A percentile compares a stretch with the other conserved stretches of the same genome.
Evolutionary conservation across 2,888 invertebrate genomes (phyloP).

Genomic region (Nomada goodeniana): DNA sequence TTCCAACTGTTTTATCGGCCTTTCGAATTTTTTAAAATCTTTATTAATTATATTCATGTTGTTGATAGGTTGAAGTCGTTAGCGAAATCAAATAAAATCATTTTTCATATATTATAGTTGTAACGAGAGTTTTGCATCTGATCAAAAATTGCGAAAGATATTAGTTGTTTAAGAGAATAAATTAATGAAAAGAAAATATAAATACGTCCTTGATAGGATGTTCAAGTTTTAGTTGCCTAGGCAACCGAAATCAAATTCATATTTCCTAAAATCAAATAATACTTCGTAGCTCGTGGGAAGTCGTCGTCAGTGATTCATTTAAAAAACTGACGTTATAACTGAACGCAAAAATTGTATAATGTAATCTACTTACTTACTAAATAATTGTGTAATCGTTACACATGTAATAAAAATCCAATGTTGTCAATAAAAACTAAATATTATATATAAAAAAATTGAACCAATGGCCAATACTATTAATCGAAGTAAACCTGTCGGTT

Average conservation of each 20-base stretch:
- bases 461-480: neutral
- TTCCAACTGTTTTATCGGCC: constrained; percentile 20
- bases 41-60: constrained; percentile 27
- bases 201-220: constrained; percentile 18
- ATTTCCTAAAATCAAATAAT: constrained; percentile 66
- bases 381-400: constrained; percentile 80
- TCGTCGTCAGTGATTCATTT: constrained; percentile 70
- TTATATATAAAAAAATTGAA: constrained; percentile 65
- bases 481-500: neutral
- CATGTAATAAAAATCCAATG: constrained; percentile 83
- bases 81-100: constrained; percentile 17
- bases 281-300: constrained; percentile 64
- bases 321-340: constrained; percentile 68
- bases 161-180: constrained; percentile 8
- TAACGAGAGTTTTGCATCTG: constrained; percentile 12
- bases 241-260: constrained; percentile 55
- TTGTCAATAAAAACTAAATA: constrained; percentile 84
- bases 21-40: constrained; percentile 8
- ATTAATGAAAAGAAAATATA: neutral
- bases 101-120: constrained; percentile 5
- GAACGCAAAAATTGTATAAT: constrained; percentile 77
- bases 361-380: constrained; percentile 80
- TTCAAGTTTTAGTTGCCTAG: constrained; percentile 56
- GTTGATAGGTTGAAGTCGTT: constrained; percentile 29
- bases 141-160: constrained; percentile 32